phyloP scores from a whole-genome alignment of 2,888 invertebrate genomes.

The Bombyx huttoni region DNA sequence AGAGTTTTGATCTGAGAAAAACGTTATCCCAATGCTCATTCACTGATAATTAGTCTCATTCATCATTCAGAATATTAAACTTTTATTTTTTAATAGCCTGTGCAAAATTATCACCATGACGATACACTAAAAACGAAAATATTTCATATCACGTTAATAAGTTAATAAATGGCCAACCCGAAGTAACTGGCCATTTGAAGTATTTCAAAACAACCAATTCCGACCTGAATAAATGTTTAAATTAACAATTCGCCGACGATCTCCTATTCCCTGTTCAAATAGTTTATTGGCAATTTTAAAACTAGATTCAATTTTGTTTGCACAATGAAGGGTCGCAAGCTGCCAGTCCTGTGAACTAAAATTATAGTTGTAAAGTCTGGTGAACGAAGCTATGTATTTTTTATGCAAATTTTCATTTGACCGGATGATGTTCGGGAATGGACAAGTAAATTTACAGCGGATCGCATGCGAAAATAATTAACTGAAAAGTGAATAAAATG shows the following conservation, averaged over 20 bases:
- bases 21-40: no score
- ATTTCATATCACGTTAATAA: background rate
- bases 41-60: no score
- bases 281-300: slow-evolving; percentile 22
- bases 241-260: slow-evolving; percentile 11
- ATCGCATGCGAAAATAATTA: slow-evolving; percentile 61
- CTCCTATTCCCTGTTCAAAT: slow-evolving; percentile 17
- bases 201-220: slow-evolving; percentile 10
- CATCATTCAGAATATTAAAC: no score
- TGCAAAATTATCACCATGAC: no score
- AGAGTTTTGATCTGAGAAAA: no score
- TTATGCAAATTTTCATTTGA: slow-evolving; percentile 63
- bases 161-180: background rate
- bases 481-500: slow-evolving; percentile 65
- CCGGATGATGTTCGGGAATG: slow-evolving; percentile 49
- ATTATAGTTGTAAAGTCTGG: slow-evolving; percentile 16
- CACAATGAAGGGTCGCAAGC: slow-evolving; percentile 8
- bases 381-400: slow-evolving; percentile 34
- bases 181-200: slow-evolving; percentile 8
- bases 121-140: background rate
- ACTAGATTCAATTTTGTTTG: slow-evolving; percentile 19
- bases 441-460: slow-evolving; percentile 57
- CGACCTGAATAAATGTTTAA: slow-evolving; percentile 16
- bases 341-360: slow-evolving; percentile 12
- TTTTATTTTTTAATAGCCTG: no score